These are phyloP conservation scores for Loriculus beryllinus DNA, from an alignment of 2,797 vertebrate genomes.

Conservation along the genomic window DNA sequence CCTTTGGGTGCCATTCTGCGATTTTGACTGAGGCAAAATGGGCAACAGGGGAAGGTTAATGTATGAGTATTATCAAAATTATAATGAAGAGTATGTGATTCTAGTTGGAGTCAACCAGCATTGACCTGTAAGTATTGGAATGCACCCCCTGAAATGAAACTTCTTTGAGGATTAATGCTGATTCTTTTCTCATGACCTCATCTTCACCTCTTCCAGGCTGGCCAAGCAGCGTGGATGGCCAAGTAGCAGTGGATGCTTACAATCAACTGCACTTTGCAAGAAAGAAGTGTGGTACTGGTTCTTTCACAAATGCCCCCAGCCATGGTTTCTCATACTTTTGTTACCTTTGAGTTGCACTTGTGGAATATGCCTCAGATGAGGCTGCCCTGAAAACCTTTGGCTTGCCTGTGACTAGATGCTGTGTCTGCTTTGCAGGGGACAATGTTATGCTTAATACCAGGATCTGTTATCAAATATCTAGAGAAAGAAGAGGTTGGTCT, in stretches of 20 bases:
- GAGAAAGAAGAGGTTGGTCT: not conserved
- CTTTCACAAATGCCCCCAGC: not conserved
- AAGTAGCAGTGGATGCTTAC: not conserved
- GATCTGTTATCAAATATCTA: not conserved
- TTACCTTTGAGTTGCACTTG: not conserved
- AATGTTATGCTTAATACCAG: not conserved
- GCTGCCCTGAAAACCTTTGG: not conserved
- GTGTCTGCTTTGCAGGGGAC: not conserved
- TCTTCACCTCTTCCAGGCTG: not conserved
- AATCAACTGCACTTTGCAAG: not conserved
- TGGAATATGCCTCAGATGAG: not conserved
- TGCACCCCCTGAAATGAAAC: not conserved
- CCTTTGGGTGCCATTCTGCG: slow-evolving; percentile 24
- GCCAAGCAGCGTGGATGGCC: not conserved
- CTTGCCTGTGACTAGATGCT: not conserved
- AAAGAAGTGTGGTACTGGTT: not conserved
- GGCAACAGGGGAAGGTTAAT: not conserved
- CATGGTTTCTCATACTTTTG: not conserved
- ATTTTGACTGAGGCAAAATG: slow-evolving; percentile 1
- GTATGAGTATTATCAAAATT: not conserved
- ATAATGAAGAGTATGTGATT: not conserved
- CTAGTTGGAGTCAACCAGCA: not conserved
- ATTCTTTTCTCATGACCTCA: not conserved
- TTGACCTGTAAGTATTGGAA: not conserved
- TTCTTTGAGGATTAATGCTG: not conserved